Evolutionary conservation across 2,797 vertebrate genomes (phyloP), one percentile per base, ranked within the genome.

Genomic region (Arremon aurantiirostris): DNA sequence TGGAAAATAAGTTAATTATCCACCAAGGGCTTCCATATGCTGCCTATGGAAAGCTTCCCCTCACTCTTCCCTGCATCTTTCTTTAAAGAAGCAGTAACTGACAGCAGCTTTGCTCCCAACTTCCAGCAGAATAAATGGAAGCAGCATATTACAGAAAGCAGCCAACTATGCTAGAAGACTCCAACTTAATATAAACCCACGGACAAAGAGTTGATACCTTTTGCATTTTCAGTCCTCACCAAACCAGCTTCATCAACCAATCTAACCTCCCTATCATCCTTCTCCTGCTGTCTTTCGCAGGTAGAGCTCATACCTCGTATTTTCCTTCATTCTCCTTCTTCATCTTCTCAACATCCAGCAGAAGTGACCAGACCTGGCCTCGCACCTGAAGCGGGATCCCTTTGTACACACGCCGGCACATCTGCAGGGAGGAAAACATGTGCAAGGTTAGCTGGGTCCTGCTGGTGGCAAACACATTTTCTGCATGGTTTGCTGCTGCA

Each of bases 301-400:
- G 30, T 71, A 87, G n/a, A 82, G 26, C 9, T 19, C 59, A 6
- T 97, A 99, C 98, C 98, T 99, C 98, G 10, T 99, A 99, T 95
- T 98, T 99, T 69, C 98, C 98, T 11, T 94, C 20, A 3, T 98
- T 99, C 28, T 98, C 98, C 28, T 92, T 72, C 96, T 99, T 99
- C 66, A 99, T 95, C 85, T 98, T 98, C 68, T 99, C 98, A 0
- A 99, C 90, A 9, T 99, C 98, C 96, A 99, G 96, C 55, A 99
- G 97, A 82, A 99, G 96, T 0, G 98, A 98, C 98, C 98, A 99
- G 47, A 98, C 98, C 95, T 99, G 98, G 41, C 98, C 98, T 92
- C 98, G 97, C 35, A 98, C 98, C 97, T 98, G 98, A 14, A 99
- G 98, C 0, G 98, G 98, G 90, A 99, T 98, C 35, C 98, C 98